Evolutionary conservation across 2,797 vertebrate species (phyloP).

Genomic region (Chelon labrosus): DNA sequence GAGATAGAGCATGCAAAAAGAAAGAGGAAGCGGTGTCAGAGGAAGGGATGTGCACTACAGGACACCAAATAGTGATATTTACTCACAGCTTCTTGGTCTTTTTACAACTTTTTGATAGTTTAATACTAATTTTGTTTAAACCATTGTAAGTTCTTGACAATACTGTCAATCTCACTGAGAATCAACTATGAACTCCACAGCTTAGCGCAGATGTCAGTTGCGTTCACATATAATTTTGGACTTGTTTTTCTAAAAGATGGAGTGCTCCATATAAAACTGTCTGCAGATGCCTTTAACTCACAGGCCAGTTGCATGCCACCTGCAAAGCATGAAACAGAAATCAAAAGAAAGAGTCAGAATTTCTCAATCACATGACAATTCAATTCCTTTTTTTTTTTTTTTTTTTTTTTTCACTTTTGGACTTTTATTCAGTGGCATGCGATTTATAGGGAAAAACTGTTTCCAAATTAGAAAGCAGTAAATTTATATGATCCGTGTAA

Average conservation of each 20-base stretch:
- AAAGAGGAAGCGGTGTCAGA: background rate
- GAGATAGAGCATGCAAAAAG: constrained; percentile 26
- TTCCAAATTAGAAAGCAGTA: no score
- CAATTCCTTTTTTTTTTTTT: no score
- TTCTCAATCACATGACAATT: no score
- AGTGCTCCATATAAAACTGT: background rate
- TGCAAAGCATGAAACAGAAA: background rate
- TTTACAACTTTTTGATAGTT: background rate
- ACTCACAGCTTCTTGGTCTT: background rate
- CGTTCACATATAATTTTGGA: background rate
- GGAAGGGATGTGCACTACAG: background rate
- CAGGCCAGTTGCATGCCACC: background rate
- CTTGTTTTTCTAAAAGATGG: background rate
- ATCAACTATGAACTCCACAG: background rate
- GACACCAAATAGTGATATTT: background rate
- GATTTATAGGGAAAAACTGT: no score
- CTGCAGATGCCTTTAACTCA: constrained; percentile 1
- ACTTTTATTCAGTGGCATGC: no score
- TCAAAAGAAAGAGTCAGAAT: constrained; percentile 1
- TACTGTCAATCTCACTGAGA: background rate
- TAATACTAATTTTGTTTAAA: no score
- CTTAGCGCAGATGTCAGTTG: background rate
- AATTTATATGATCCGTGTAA: no score
- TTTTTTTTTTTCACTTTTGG: no score
- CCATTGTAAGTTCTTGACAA: no score